Conservation (phyloP, 2,888 invertebrate species). For the Eupithecia abbreviata region DNA sequence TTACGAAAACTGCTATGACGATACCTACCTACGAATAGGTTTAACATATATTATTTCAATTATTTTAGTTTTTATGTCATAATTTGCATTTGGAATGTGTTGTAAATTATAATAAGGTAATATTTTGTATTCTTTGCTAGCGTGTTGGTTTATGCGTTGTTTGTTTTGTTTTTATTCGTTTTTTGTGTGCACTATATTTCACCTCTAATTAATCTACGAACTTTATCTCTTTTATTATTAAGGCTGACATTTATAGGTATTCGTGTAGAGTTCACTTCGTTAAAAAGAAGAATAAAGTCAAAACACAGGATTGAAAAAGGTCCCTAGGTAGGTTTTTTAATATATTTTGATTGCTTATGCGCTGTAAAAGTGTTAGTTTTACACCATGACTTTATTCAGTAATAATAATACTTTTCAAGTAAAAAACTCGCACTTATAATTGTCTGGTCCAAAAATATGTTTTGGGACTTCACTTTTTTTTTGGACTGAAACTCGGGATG, state of each 20-base stretch:
- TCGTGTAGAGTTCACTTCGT: neutral
- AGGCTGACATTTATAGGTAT: neutral
- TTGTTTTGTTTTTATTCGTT: neutral
- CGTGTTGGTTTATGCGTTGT: conserved; percentile 18
- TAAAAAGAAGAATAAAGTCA: neutral
- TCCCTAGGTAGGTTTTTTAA: neutral
- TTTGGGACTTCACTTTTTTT: neutral
- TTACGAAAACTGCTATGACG: conserved; percentile 32
- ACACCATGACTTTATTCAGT: neutral
- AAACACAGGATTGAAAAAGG: neutral
- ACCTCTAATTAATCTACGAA: neutral
- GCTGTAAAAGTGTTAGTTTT: neutral
- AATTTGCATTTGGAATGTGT: conserved; percentile 47
- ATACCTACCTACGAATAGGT: conserved; percentile 46
- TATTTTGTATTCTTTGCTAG: conserved; percentile 31
- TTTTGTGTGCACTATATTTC: conserved; percentile 3
- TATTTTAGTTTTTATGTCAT: conserved; percentile 43
- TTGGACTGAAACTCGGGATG: neutral
- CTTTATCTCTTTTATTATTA: neutral
- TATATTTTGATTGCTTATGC: neutral
- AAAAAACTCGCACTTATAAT: neutral
- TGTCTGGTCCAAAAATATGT: neutral
- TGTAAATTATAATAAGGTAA: conserved; percentile 37
- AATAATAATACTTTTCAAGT: neutral
- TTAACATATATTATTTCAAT: conserved; percentile 50